Base-by-base conservation (phyloP, 2,888 invertebrate genomes). In the Neuroscelio doddi region DNA sequence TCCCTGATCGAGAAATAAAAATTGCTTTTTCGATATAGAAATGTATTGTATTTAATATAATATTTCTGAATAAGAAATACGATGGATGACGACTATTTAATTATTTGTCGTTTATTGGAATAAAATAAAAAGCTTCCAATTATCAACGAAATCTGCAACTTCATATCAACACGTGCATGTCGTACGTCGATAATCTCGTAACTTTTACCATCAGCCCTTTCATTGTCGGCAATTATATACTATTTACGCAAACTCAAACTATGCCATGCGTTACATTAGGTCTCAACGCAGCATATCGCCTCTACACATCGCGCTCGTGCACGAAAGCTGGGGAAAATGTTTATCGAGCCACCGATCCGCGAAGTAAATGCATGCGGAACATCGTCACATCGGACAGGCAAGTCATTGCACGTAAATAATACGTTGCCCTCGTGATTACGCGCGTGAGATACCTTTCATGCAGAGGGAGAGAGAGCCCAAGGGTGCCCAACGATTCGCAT, bases 281-380 rank as follows among this genome's bases (percentile, higher is more conserved):
- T 53, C 44, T 41, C 32, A 32, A 12, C 29, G 53, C 14, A 38
- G 58, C 58, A 39, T 61, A 65, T 61, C 65, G 52, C 47, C 51
- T 52, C 59, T 64, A 61, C 64, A 34, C 30, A 59, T 56, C 56
- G 50, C 52, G 34, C 14, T 16, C 30, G 38, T 21, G 52, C 56
- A 69, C 66, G 59, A 52, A 68, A 59, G 58, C 67, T 58, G 66
- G 53, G 67, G 56, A 59, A 77, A 76, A 73, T 78, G 73, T 76
- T 79, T 78, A 77, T 78, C 76, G 73, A 66, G 69, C 53, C 58
- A 61, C 45, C 69, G 69, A 69, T 70, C 68, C 68, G 61, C 66
- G 53, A 70, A 73, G 75, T 77, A 75, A 79, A 79, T 77, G 77
- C 76, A 75, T 74, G 78, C 69, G 65, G 63, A 65, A 69, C 76